phyloP scores from a whole-genome alignment of 2,888 invertebrate genomes.

The Achlya flavicornis region DNA sequence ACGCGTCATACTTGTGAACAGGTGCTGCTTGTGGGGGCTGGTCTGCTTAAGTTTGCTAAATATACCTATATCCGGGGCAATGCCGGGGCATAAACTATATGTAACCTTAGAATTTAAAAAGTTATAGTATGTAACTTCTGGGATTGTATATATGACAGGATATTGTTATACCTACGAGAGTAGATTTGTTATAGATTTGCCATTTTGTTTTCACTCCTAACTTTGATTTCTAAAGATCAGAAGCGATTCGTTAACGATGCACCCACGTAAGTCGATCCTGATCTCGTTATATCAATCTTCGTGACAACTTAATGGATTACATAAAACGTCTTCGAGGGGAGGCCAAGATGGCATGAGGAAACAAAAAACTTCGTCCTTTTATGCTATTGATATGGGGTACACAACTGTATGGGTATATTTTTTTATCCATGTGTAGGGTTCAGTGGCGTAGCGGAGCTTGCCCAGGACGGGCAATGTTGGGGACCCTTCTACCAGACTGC shows the following conservation, averaged over 20 bases:
- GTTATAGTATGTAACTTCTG: too few species aligned
- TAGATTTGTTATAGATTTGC: neutral
- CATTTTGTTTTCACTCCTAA: constrained; percentile 19
- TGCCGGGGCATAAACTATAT: too few species aligned
- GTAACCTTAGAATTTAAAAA: too few species aligned
- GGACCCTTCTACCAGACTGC: too few species aligned
- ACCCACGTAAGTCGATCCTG: constrained; percentile 69
- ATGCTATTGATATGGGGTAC: constrained; percentile 17
- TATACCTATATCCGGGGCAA: too few species aligned
- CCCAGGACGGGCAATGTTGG: too few species aligned
- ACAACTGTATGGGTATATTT: neutral
- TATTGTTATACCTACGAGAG: too few species aligned
- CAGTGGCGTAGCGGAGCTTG: too few species aligned
- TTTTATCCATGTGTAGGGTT: too few species aligned
- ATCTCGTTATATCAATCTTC: constrained; percentile 77
- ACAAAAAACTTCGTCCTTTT: constrained; percentile 40
- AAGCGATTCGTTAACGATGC: constrained; percentile 60
- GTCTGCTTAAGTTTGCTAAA: too few species aligned
- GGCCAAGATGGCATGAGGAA: constrained; percentile 23
- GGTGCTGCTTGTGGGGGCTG: too few species aligned
- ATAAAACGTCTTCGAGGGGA: constrained; percentile 64
- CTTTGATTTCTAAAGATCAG: constrained; percentile 46
- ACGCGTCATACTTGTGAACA: too few species aligned
- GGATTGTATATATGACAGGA: neutral
- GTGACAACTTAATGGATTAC: constrained; percentile 80